These are phyloP conservation scores for Gulo gulo DNA, from an alignment of 2,113 vertebrate species.

Conservation along the genomic window DNA sequence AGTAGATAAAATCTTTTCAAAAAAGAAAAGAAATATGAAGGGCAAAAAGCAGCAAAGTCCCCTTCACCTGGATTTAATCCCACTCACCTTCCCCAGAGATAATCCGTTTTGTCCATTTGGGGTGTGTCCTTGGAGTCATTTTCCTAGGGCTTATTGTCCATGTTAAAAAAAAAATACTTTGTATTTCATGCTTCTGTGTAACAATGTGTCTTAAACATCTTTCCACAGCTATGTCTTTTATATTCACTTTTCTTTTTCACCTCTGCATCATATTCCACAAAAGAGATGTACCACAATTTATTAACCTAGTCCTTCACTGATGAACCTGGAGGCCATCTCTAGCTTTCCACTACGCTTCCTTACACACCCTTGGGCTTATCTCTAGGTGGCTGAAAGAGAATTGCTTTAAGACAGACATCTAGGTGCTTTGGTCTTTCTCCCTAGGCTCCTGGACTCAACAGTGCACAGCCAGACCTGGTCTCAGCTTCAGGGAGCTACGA, in stretches of 20 bases:
- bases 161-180: neutral
- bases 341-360: neutral
- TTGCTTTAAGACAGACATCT: neutral
- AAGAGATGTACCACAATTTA: rapidly evolving
- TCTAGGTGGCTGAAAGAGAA: rapidly evolving
- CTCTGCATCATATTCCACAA: rapidly evolving
- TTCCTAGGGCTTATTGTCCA: neutral
- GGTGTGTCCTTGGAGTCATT: neutral
- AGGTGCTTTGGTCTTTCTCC: too few species aligned
- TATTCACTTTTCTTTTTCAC: neutral
- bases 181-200: neutral
- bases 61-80: neutral
- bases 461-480: neutral
- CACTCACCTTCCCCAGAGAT: too few species aligned
- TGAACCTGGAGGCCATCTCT: neutral
- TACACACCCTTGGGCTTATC: too few species aligned
- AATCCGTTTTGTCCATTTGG: neutral
- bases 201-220: neutral
- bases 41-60: neutral
- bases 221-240: neutral
- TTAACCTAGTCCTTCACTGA: neutral
- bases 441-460: too few species aligned
- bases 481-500: neutral
- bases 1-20: neutral
- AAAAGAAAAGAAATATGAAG: neutral